Conservation (phyloP, 2,113 vertebrate genomes). For the Pogona vitticeps region DNA sequence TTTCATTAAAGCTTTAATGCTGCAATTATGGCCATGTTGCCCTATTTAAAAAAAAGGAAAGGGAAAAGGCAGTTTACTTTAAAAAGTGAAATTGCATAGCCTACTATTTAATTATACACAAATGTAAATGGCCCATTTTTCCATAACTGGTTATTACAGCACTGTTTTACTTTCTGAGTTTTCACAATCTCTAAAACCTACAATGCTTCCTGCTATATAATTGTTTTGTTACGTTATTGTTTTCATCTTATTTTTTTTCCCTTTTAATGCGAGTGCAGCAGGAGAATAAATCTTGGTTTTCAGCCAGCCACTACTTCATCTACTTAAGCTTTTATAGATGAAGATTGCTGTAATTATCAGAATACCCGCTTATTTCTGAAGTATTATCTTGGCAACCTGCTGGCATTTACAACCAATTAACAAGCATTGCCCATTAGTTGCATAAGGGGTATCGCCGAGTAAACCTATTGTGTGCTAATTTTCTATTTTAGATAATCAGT, state of each 20-base stretch:
- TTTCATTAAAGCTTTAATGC: conserved; percentile 88
- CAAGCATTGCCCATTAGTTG: conserved; percentile 98
- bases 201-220: conserved; percentile 89
- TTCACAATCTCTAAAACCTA: conserved; percentile 86
- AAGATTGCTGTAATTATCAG: conserved; percentile 99
- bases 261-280: conserved; percentile 91
- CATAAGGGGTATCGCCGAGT: conserved; percentile 86
- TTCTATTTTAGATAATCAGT: conserved; percentile 89
- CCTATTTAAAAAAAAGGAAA: conserved; percentile 77
- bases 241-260: conserved; percentile 83
- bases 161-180: conserved; percentile 89
- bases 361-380: conserved; percentile 99
- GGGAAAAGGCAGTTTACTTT: conserved; percentile 85
- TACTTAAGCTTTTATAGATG: conserved; percentile 93
- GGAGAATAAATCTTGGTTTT: conserved; percentile 91
- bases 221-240: conserved; percentile 85
- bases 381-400: conserved; percentile 95
- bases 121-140: conserved; percentile 88
- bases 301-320: conserved; percentile 90
- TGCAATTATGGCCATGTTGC: conserved; percentile 83
- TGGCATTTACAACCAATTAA: conserved; percentile 99
- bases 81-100: conserved; percentile 89
- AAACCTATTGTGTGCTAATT: conserved; percentile 91
- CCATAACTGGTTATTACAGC: conserved; percentile 90
- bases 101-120: conserved; percentile 89